Percentiles rank a stretch among this genome's conserved stretches.
phyloP scores from a whole-genome alignment of 2,888 invertebrate genomes.

The Ectemnius continuus region DNA sequence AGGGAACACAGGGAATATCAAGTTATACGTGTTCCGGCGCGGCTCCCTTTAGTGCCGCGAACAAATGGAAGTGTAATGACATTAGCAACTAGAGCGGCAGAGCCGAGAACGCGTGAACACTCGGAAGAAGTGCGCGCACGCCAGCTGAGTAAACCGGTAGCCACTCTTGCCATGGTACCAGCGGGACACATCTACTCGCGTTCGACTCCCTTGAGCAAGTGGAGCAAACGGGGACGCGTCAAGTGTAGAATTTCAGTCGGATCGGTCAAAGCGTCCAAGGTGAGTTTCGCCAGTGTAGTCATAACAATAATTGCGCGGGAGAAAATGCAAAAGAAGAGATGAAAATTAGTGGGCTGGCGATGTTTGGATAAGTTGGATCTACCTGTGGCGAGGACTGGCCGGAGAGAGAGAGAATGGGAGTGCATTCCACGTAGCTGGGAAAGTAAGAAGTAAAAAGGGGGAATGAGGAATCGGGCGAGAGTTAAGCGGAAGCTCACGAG shows the following conservation, averaged over 20 bases:
- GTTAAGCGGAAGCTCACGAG: background rate
- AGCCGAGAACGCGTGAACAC: slow-evolving; percentile 44
- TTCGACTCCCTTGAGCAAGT: background rate
- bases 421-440: background rate
- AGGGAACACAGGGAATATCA: slow-evolving; percentile 35
- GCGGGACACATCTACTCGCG: background rate
- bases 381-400: background rate
- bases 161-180: background rate
- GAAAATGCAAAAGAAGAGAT: background rate
- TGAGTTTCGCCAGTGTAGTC: too few species aligned
- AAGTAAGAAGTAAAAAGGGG: slow-evolving; percentile 12
- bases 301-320: background rate
- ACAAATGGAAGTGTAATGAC: slow-evolving; percentile 57
- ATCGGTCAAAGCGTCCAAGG: background rate
- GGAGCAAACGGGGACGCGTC: background rate
- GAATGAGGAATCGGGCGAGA: slow-evolving; percentile 13
- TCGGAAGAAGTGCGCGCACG: slow-evolving; percentile 23
- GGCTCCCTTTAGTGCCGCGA: slow-evolving; percentile 44
- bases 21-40: slow-evolving; percentile 43
- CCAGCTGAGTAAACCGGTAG: slow-evolving; percentile 35
- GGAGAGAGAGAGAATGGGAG: too few species aligned
- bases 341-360: background rate
- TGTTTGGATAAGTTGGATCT: background rate
- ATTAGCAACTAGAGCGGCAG: slow-evolving; percentile 54
- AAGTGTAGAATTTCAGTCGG: background rate